These are phyloP conservation scores for Triplophysa dalaica DNA, from an alignment of 2,113 vertebrate species.

Conservation along the genomic window DNA sequence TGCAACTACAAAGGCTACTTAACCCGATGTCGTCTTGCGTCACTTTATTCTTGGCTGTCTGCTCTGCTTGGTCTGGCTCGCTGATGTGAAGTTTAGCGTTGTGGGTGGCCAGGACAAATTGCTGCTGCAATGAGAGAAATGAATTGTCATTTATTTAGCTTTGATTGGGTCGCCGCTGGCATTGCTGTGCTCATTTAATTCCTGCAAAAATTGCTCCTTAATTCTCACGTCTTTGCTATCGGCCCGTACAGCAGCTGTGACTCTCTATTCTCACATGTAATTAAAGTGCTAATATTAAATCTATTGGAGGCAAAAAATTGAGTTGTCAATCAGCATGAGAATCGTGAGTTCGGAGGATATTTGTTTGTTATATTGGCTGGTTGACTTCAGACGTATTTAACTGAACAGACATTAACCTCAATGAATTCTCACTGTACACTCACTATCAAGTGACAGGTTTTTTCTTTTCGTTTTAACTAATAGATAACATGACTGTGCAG, in stretches of 20 bases:
- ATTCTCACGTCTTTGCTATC: conserved; percentile 1
- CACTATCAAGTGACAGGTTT: conserved; percentile 9
- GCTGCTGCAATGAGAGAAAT: conserved; percentile 65
- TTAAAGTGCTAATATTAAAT: conserved; percentile 24
- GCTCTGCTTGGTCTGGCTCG: conserved; percentile 56
- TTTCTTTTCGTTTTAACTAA: not conserved
- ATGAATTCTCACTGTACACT: conserved; percentile 19
- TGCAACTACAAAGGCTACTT: not conserved
- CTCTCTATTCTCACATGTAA: conserved; percentile 10
- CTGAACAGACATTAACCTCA: not conserved
- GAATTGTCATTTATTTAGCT: conserved; percentile 62
- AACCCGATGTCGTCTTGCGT: conserved; percentile 63
- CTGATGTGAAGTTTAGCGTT: conserved; percentile 61
- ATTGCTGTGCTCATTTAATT: conserved; percentile 52
- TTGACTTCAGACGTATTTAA: no score
- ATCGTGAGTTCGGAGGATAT: not conserved
- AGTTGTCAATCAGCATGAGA: not conserved
- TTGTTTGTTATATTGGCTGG: no score
- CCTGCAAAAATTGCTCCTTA: conserved; percentile 43
- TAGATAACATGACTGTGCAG: not conserved
- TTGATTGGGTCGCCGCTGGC: conserved; percentile 60
- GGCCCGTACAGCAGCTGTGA: conserved; percentile 29
- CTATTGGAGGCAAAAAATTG: not conserved
- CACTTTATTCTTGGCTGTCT: conserved; percentile 57
- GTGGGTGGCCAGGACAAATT: conserved; percentile 59